Percentiles rank a stretch among this genome's conserved stretches.
These are phyloP conservation scores for Microtus pennsylvanicus DNA, from an alignment of 2,113 vertebrate genomes.

Conservation along the genomic window DNA sequence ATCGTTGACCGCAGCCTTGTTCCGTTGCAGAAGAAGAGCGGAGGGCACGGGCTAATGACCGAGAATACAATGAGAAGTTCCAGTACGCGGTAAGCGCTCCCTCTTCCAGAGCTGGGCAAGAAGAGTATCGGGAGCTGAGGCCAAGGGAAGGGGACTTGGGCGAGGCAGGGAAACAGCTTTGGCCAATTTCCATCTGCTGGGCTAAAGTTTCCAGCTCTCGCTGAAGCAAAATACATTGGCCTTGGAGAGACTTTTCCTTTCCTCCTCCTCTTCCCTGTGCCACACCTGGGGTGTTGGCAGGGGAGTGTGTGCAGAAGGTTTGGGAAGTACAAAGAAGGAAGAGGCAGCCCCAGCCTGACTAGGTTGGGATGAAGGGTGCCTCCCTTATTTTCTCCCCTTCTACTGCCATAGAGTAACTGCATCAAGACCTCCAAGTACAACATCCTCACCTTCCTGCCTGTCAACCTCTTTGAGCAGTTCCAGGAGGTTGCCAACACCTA, in stretches of 20 bases:
- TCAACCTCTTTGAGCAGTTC: slow-evolving; percentile 99
- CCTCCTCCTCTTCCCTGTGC: no score
- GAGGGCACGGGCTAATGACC: slow-evolving; percentile 92
- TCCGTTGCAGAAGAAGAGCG: slow-evolving; percentile 94
- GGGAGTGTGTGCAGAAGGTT: background rate
- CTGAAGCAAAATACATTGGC: background rate
- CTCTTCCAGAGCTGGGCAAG: background rate
- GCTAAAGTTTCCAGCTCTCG: background rate
- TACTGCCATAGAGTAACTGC: slow-evolving; percentile 92
- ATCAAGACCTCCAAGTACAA: slow-evolving; percentile 99
- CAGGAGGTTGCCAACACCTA: slow-evolving; percentile 99
- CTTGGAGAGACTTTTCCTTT: background rate
- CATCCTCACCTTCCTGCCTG: slow-evolving; percentile 95
- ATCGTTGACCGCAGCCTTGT: background rate
- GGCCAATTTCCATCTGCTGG: background rate
- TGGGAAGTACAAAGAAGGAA: background rate
- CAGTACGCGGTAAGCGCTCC: slow-evolving; percentile 93
- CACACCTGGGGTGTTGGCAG: background rate
- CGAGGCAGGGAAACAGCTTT: no score
- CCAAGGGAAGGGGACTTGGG: background rate
- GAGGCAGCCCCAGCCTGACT: background rate
- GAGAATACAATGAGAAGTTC: slow-evolving; percentile 96
- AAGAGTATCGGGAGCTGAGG: no score
- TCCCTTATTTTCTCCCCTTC: background rate
- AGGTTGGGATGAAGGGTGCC: background rate